Conservation (phyloP, 2,113 vertebrate species). For the Pachyramphus minor region DNA sequence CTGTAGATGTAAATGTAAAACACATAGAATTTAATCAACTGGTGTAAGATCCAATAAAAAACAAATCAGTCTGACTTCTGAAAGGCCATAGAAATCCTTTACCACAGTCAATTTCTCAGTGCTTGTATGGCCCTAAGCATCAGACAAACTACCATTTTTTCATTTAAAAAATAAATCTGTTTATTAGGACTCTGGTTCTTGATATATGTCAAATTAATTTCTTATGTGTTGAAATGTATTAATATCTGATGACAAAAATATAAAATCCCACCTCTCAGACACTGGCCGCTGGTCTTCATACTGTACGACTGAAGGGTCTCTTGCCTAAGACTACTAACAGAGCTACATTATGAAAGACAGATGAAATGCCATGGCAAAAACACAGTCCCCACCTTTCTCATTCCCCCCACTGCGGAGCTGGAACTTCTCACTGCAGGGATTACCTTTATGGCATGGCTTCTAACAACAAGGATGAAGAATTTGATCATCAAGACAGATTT, state of each 20-base stretch:
- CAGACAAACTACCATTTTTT: neutral
- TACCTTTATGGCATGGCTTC: neutral
- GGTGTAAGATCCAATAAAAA: neutral
- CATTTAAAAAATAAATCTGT: neutral
- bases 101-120: neutral
- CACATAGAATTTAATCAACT: neutral
- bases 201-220: neutral
- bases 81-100: neutral
- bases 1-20: neutral
- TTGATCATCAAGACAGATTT: conserved; percentile 21
- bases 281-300: neutral
- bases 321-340: neutral
- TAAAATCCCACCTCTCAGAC: neutral
- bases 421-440: neutral
- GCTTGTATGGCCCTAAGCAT: neutral
- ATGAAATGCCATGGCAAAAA: neutral
- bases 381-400: neutral
- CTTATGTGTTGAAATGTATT: neutral
- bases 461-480: neutral
- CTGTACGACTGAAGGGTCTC: neutral
- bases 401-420: neutral
- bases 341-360: neutral
- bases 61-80: neutral
- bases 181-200: neutral
- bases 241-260: neutral